Percentiles rank a stretch among this genome's conserved stretches.
Evolutionary conservation across 2,113 vertebrate genomes (phyloP).

Genomic region (Cygnus atratus): DNA sequence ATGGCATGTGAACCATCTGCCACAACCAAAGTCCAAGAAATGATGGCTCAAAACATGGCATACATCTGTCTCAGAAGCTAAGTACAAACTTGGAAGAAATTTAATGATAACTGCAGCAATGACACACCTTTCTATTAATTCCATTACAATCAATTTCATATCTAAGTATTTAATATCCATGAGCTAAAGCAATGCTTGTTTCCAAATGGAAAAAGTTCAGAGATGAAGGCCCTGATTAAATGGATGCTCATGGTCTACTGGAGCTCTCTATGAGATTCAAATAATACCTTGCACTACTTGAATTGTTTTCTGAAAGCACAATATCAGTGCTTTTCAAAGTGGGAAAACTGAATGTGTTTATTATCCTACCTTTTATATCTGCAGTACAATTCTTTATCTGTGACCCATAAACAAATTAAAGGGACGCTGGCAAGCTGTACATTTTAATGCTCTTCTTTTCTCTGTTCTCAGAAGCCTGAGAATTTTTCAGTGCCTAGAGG

Average conservation of each 20-base stretch:
- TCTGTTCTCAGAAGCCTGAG: not conserved
- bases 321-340: not conserved
- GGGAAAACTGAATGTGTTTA: not conserved
- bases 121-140: not conserved
- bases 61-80: not conserved
- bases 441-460: constrained; percentile 23
- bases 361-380: constrained; percentile 3
- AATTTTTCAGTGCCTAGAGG: not conserved
- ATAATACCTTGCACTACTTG: not conserved
- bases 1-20: not conserved
- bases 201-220: not conserved
- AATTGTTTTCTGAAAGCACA: constrained; percentile 29
- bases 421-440: constrained; percentile 17
- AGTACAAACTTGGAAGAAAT: not conserved
- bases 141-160: not conserved
- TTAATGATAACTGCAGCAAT: not conserved
- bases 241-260: not conserved
- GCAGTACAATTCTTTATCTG: constrained; percentile 17
- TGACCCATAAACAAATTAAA: constrained; percentile 55
- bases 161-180: not conserved
- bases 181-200: not conserved
- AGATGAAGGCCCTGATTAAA: constrained; percentile 1
- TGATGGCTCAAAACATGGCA: not conserved
- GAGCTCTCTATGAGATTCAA: not conserved
- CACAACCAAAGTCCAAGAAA: not conserved